Conservation (phyloP, 2,888 invertebrate genomes). For the Pterostichus madidus region DNA sequence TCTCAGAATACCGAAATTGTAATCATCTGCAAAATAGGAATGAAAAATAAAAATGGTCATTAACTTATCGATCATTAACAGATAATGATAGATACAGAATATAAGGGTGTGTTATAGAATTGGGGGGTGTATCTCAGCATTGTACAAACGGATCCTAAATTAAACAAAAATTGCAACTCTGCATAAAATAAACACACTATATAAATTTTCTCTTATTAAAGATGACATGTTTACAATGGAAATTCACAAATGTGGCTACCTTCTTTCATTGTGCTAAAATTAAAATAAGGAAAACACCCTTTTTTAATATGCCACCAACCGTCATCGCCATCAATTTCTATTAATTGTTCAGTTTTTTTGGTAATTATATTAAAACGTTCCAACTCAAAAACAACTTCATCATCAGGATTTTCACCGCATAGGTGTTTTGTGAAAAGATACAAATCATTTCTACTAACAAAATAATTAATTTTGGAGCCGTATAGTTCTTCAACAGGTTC, state of each 20-base stretch:
- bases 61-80: no score
- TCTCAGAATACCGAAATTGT: no score
- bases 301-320: constrained; percentile 55
- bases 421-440: constrained; percentile 44
- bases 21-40: not conserved
- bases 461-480: constrained; percentile 38
- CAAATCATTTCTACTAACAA: constrained; percentile 15
- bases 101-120: no score
- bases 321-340: constrained; percentile 50
- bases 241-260: constrained; percentile 67
- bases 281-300: constrained; percentile 67
- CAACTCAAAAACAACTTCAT: constrained; percentile 10
- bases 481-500: not conserved
- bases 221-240: not conserved
- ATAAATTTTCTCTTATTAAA: no score
- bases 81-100: no score
- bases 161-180: no score
- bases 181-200: no score
- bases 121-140: no score
- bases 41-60: no score
- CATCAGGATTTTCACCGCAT: not conserved
- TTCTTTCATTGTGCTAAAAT: constrained; percentile 65
- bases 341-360: constrained; percentile 20
- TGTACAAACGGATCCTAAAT: no score
- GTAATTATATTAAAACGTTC: constrained; percentile 37